phyloP scores from a whole-genome alignment of 2,888 invertebrate species.

The Choreutis nemorana region DNA sequence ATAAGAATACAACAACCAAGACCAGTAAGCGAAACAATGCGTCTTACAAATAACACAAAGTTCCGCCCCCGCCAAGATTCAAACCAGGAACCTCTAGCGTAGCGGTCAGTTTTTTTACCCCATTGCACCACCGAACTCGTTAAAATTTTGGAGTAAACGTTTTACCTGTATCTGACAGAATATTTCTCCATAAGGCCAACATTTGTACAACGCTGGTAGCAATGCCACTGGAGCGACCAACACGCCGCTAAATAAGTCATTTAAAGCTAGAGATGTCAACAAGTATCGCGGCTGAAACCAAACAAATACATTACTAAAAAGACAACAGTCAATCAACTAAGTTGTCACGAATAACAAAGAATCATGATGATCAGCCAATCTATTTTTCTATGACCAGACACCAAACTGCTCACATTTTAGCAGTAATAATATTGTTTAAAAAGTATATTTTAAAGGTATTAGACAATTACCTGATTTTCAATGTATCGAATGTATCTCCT shows the following conservation, averaged over 20 bases:
- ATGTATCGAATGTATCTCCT: conserved; percentile 85
- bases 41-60: no score
- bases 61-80: no score
- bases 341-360: background rate
- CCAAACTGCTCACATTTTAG: background rate
- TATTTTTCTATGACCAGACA: background rate
- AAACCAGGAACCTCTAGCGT: no score
- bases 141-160: background rate
- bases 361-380: background rate
- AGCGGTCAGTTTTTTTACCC: no score
- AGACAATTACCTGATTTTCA: conserved; percentile 77
- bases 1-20: no score
- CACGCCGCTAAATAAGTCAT: conserved; percentile 87
- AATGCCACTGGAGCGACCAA: conserved; percentile 87
- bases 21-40: no score
- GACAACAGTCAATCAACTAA: background rate
- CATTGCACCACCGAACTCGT: background rate
- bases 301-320: conserved; percentile 10
- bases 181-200: conserved; percentile 91
- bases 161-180: conserved; percentile 90
- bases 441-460: background rate
- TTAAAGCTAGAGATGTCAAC: conserved; percentile 85
- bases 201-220: conserved; percentile 83
- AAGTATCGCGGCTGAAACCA: conserved; percentile 83
- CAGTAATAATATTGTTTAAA: background rate